Evolutionary conservation across 2,113 vertebrate genomes (phyloP).

Genomic region (Callorhinus ursinus): DNA sequence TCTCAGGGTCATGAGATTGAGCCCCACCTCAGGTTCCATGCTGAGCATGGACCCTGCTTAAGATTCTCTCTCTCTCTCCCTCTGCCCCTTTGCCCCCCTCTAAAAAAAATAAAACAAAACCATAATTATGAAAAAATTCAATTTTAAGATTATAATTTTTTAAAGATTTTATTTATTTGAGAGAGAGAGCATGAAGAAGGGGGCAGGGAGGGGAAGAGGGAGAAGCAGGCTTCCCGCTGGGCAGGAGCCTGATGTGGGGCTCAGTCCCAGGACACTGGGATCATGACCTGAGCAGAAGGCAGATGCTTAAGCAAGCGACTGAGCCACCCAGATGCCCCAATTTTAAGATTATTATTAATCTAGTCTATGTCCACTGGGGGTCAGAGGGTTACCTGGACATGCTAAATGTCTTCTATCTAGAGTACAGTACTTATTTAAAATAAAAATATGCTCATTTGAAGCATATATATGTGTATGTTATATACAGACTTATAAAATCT

Average conservation of each 20-base stretch:
- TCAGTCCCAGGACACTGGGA: neutral
- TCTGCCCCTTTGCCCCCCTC: neutral
- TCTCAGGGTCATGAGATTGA: neutral
- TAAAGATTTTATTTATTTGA: neutral
- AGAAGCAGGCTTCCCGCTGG: neutral
- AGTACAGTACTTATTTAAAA: neutral
- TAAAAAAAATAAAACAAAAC: neutral
- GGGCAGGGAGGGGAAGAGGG: neutral
- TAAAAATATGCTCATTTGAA: neutral
- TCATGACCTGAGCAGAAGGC: neutral
- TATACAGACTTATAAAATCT: neutral
- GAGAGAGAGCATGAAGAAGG: neutral
- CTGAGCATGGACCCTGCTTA: neutral
- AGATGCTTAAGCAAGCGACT: neutral
- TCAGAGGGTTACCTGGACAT: neutral
- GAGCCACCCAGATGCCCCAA: neutral
- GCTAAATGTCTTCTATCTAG: neutral
- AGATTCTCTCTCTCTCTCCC: neutral
- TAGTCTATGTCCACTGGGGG: neutral
- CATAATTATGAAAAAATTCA: neutral
- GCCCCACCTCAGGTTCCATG: neutral
- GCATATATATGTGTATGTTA: neutral
- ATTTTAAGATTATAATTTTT: neutral
- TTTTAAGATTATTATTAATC: neutral
- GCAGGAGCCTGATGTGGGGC: neutral